These are phyloP conservation scores for Antennarius striatus DNA, from an alignment of 2,113 vertebrate species.

Conservation along the genomic window DNA sequence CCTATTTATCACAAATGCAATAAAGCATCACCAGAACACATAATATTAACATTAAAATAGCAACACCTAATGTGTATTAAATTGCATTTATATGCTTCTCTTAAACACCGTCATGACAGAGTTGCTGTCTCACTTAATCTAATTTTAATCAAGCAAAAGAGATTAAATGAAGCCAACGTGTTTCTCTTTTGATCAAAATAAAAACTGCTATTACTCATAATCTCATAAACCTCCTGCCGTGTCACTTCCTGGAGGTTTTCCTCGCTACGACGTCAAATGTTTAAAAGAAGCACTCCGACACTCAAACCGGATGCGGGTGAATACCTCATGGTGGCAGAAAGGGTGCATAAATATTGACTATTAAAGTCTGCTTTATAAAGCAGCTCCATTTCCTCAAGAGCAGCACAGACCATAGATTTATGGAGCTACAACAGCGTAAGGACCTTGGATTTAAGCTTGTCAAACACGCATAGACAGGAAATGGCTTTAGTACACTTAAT, in stretches of 20 bases:
- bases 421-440: neutral
- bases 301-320: constrained; percentile 3
- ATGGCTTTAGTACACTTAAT: constrained; percentile 24
- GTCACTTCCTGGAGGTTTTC: constrained; percentile 1
- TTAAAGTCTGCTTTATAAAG: neutral
- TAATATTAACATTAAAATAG: neutral
- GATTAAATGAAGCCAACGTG: neutral
- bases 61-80: neutral
- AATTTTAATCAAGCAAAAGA: neutral
- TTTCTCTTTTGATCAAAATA: neutral
- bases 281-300: constrained; percentile 24
- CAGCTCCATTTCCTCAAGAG: constrained; percentile 5
- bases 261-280: no score
- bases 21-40: neutral
- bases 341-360: constrained; percentile 24
- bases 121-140: neutral
- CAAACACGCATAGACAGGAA: constrained; percentile 8
- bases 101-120: neutral
- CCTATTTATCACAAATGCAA: neutral
- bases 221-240: constrained; percentile 18
- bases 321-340: constrained; percentile 12
- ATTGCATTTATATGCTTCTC: neutral
- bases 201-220: constrained; percentile 17
- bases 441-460: constrained; percentile 35
- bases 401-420: constrained; percentile 1